phyloP scores from a whole-genome alignment of 1,140 invertebrate species.

The Aphaenogaster ashmeadi region DNA sequence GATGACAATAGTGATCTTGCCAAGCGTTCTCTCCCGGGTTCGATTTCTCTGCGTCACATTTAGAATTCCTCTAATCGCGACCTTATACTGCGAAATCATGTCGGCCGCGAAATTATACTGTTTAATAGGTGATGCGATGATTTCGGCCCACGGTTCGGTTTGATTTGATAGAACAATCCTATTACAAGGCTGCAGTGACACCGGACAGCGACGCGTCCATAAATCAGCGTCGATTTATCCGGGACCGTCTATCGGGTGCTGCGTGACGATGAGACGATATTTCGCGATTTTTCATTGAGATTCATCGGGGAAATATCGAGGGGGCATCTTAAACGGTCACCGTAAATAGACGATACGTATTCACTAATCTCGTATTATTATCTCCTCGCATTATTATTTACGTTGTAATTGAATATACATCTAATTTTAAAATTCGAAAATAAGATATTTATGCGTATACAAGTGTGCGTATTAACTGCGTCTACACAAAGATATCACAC shows the following conservation, averaged over 20 bases:
- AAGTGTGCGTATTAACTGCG: background rate
- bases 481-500: background rate
- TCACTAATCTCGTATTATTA: too few species aligned
- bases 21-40: background rate
- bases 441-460: background rate
- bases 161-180: constrained; percentile 54
- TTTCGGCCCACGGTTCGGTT: constrained; percentile 8
- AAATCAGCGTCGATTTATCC: constrained; percentile 50
- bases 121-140: constrained; percentile 9
- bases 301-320: background rate
- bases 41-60: background rate
- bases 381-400: background rate
- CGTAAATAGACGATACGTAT: background rate
- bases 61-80: constrained; percentile 9
- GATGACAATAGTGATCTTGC: background rate
- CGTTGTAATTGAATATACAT: background rate
- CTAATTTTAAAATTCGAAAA: constrained; percentile 2
- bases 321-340: too few species aligned
- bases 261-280: constrained; percentile 11
- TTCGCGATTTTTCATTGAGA: background rate
- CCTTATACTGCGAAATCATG: background rate
- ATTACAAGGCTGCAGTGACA: constrained; percentile 35
- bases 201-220: constrained; percentile 27
- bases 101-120: background rate
- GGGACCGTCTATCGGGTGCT: constrained; percentile 8